phyloP scores from a whole-genome alignment of 2,797 vertebrate species.

The Gymnodraco acuticeps region DNA sequence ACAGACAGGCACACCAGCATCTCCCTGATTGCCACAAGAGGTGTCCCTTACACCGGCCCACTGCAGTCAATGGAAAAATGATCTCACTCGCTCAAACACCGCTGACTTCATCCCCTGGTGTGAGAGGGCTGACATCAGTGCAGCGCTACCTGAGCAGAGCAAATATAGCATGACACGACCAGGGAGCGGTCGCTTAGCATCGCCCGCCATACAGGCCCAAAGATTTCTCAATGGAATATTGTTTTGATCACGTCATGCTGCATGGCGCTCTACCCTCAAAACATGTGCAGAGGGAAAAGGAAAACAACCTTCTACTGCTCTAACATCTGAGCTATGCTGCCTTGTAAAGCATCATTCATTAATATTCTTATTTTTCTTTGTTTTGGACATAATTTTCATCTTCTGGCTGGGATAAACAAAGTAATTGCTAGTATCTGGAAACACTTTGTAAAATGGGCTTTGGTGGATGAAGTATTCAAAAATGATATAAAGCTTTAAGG shows the following conservation, averaged over 20 bases:
- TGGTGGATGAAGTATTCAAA: too few species aligned
- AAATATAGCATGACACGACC: conserved; percentile 43
- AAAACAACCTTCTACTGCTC: conserved; percentile 23
- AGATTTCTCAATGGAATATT: conserved; percentile 52
- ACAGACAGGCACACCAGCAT: conserved; percentile 53
- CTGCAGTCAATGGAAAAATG: conserved; percentile 83
- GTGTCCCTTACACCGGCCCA: conserved; percentile 83
- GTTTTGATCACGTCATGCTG: conserved; percentile 60
- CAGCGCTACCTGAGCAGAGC: conserved; percentile 66
- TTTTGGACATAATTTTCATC: not conserved
- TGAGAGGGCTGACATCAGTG: conserved; percentile 74
- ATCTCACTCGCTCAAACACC: conserved; percentile 82
- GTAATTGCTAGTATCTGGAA: not conserved
- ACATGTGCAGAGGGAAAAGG: not conserved
- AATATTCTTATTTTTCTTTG: not conserved
- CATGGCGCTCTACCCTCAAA: not conserved
- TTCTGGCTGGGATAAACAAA: not conserved
- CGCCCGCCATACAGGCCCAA: conserved; percentile 24
- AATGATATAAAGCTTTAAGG: too few species aligned
- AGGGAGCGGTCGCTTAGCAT: conserved; percentile 31
- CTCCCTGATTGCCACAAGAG: conserved; percentile 72
- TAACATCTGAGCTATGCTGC: too few species aligned
- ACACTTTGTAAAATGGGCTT: not conserved
- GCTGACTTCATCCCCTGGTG: conserved; percentile 80
- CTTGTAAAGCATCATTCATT: not conserved